Percentiles rank a stretch among this genome's conserved stretches.
Conservation (phyloP, 2,113 vertebrate species). For the Dicaeum eximium region DNA sequence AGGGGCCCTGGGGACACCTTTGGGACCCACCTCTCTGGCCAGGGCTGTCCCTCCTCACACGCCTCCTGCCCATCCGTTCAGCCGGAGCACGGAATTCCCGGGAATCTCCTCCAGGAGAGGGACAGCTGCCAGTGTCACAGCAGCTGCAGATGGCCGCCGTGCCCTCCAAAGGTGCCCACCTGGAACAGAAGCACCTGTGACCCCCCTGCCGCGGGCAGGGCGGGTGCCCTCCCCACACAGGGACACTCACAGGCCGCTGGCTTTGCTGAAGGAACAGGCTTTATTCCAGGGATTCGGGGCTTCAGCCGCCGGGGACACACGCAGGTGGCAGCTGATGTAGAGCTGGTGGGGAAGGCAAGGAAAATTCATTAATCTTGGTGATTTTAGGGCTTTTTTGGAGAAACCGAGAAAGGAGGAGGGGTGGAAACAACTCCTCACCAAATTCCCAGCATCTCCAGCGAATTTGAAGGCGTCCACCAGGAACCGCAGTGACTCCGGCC, state of each 20-base stretch:
- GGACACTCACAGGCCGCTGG: neutral
- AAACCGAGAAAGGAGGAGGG: accelerated
- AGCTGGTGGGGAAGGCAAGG: neutral
- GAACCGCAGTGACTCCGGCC: neutral
- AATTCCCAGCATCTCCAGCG: accelerated
- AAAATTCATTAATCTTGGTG: neutral
- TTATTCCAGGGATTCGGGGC: neutral
- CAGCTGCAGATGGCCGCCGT: neutral
- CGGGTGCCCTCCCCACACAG: neutral
- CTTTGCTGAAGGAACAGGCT: neutral
- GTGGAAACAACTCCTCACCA: neutral
- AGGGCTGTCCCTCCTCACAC: accelerated
- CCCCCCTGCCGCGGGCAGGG: accelerated
- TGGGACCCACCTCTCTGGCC: neutral
- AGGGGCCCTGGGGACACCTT: neutral
- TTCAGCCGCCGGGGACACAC: neutral
- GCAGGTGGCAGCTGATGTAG: neutral
- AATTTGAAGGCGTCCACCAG: neutral
- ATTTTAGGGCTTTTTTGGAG: neutral
- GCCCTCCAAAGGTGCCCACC: neutral
- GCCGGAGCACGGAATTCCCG: neutral
- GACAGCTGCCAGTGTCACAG: neutral
- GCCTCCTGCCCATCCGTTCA: neutral
- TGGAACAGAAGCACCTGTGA: neutral
- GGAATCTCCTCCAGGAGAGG: neutral